Evolutionary conservation across 2,888 invertebrate genomes (phyloP).

Genomic region (Meiosimyza decipiens): DNA sequence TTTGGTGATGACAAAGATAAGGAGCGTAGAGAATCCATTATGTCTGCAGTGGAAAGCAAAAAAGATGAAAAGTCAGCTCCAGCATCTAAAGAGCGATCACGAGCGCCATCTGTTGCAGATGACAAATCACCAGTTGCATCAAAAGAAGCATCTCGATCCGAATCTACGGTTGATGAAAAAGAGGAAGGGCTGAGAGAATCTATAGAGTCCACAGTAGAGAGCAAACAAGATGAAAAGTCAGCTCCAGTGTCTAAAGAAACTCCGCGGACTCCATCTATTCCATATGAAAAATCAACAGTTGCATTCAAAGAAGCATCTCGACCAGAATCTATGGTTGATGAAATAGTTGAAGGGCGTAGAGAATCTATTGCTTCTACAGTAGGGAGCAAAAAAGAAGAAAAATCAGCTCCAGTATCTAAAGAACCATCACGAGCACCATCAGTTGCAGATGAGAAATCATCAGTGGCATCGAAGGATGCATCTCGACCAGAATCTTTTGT

Average conservation of each 20-base stretch:
- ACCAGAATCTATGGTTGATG: conserved; percentile 37
- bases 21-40: too few species aligned
- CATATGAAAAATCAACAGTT: conserved; percentile 39
- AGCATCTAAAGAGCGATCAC: too few species aligned
- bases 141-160: too few species aligned
- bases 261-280: conserved; percentile 55
- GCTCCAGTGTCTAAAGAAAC: conserved; percentile 38
- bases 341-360: conserved; percentile 19
- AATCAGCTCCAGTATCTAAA: neutral
- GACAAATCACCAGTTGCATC: too few species aligned
- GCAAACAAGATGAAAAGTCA: conserved; percentile 37
- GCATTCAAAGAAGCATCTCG: conserved; percentile 46
- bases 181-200: conserved; percentile 32
- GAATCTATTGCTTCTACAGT: conserved; percentile 44
- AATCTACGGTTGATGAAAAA: too few species aligned
- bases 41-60: too few species aligned
- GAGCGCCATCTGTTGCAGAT: too few species aligned
- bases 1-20: conserved; percentile 24
- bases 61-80: too few species aligned
- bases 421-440: conserved; percentile 27
- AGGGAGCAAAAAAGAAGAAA: conserved; percentile 15
- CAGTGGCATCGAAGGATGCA: conserved; percentile 43
- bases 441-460: conserved; percentile 40
- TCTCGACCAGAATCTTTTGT: conserved; percentile 42
- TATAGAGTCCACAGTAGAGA: conserved; percentile 13